Evolutionary conservation across 2,888 invertebrate genomes (phyloP).

Genomic region (Operophtera brumata): DNA sequence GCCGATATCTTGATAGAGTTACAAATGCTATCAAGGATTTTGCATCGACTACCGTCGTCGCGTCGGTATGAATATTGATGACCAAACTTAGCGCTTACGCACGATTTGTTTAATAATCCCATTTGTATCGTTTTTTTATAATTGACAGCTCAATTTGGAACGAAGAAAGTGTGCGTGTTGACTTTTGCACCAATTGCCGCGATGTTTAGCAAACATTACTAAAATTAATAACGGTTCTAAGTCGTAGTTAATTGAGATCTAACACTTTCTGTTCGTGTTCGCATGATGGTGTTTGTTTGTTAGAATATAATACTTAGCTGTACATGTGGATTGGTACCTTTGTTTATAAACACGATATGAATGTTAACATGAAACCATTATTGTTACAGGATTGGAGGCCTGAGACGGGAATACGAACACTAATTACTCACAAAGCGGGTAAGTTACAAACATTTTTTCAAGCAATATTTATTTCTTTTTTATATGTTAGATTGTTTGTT

Average conservation of each 20-base stretch:
- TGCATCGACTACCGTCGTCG: conserved; percentile 20
- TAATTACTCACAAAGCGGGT: conserved; percentile 37
- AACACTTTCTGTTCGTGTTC: conserved; percentile 28
- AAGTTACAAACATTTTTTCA: conserved; percentile 21
- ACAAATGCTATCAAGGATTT: conserved; percentile 26
- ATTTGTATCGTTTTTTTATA: conserved; percentile 28
- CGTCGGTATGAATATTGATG: conserved; percentile 38
- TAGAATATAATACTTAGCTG: not conserved
- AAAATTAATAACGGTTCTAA: conserved; percentile 20
- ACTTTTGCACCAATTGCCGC: conserved; percentile 32
- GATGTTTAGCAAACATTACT: conserved; percentile 25
- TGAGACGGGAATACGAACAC: conserved; percentile 34
- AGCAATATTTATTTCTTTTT: too few relatives aligned
- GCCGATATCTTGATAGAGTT: conserved; percentile 15
- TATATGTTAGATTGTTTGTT: too few relatives aligned
- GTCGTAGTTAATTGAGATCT: conserved; percentile 20
- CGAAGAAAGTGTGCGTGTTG: conserved; percentile 58
- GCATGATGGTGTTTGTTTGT: conserved; percentile 14
- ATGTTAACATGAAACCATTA: conserved; percentile 16
- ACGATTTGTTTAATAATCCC: conserved; percentile 41
- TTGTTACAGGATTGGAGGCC: conserved; percentile 51
- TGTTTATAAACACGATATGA: not conserved
- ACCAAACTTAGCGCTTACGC: conserved; percentile 32
- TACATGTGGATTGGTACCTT: not conserved
- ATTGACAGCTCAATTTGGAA: conserved; percentile 48